A percentile compares a stretch with the other conserved stretches of the same genome.
Conservation (phyloP, 1,140 invertebrate species). For the Magallana gigas region DNA sequence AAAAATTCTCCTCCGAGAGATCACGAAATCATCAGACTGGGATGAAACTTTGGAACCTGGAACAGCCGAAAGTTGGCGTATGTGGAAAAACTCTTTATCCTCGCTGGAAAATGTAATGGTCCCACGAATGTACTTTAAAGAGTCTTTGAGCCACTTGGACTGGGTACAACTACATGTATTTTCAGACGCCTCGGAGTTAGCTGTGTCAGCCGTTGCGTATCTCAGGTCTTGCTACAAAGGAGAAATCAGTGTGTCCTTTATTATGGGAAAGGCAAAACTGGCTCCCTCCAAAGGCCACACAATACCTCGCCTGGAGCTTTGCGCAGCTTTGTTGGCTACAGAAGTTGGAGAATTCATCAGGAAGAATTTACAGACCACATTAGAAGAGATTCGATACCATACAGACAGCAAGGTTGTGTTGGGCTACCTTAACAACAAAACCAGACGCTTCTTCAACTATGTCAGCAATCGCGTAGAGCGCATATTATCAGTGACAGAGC, state of each 20-base stretch:
- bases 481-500: neutral
- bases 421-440: slow-evolving; percentile 42
- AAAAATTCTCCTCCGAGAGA: slow-evolving; percentile 4
- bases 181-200: slow-evolving; percentile 44
- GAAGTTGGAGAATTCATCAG: slow-evolving; percentile 38
- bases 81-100: slow-evolving; percentile 51
- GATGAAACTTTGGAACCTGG: neutral
- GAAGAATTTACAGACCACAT: slow-evolving; percentile 29
- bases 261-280: slow-evolving; percentile 56
- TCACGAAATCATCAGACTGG: neutral
- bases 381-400: neutral
- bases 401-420: slow-evolving; percentile 45
- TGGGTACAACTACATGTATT: slow-evolving; percentile 53
- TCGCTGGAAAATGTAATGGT: slow-evolving; percentile 34
- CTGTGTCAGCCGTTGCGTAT: slow-evolving; percentile 44
- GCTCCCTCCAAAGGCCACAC: slow-evolving; percentile 49
- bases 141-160: slow-evolving; percentile 75
- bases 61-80: slow-evolving; percentile 44
- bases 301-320: slow-evolving; percentile 57
- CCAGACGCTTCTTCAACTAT: slow-evolving; percentile 40
- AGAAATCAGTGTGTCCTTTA: slow-evolving; percentile 24
- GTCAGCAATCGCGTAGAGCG: slow-evolving; percentile 29
- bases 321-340: slow-evolving; percentile 51
- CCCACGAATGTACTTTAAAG: slow-evolving; percentile 42
- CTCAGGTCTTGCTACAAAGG: neutral